These are phyloP conservation scores for Notocelia uddmanniana DNA, from an alignment of 2,888 invertebrate genomes.

Conservation along the genomic window DNA sequence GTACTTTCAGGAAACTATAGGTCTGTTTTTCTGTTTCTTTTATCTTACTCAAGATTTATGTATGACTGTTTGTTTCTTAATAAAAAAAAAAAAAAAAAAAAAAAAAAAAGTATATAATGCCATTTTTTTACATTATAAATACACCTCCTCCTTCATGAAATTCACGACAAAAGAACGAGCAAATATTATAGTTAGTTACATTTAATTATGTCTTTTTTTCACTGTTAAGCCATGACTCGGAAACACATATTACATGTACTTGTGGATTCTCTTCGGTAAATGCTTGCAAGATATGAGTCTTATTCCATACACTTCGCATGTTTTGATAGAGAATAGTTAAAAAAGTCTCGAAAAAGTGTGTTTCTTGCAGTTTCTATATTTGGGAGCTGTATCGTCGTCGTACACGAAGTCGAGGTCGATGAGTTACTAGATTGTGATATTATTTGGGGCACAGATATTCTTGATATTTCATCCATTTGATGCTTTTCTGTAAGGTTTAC, in stretches of 20 bases:
- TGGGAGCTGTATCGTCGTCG: not conserved
- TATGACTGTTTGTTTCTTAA: too few relatives aligned
- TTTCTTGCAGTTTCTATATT: not conserved
- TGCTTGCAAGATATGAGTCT: not conserved
- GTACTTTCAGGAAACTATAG: too few relatives aligned
- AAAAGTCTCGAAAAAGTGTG: not conserved
- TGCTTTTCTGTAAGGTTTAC: not conserved
- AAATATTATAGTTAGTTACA: conserved; percentile 1
- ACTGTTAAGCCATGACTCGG: conserved; percentile 5
- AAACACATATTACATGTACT: not conserved
- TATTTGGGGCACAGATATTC: not conserved
- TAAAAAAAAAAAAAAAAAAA: too few relatives aligned
- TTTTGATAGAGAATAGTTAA: conserved; percentile 1
- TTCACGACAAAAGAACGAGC: conserved; percentile 12
- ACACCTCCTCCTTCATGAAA: conserved; percentile 22
- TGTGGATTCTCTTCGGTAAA: not conserved
- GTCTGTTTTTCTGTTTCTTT: too few relatives aligned
- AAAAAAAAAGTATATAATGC: too few relatives aligned
- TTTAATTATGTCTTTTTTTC: not conserved
- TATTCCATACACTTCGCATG: conserved; percentile 20
- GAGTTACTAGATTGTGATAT: not conserved
- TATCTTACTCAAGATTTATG: too few relatives aligned
- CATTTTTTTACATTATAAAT: not conserved
- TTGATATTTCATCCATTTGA: not conserved
- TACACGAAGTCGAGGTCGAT: not conserved